Base-by-base conservation (phyloP, 2,113 vertebrate species). In the Beaufortia kweichowensis region DNA sequence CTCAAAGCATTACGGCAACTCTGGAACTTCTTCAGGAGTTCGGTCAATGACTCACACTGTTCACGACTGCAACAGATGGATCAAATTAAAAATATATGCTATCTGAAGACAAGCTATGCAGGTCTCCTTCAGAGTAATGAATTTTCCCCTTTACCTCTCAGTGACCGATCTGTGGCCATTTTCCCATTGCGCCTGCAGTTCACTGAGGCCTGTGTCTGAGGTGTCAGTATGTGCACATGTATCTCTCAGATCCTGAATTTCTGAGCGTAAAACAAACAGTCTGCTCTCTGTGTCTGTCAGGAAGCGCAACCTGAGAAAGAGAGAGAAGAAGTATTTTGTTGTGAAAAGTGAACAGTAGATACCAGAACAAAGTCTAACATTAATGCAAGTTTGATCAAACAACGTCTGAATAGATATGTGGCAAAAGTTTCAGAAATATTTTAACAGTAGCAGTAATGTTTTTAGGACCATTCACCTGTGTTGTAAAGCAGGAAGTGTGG, bases 11-110 rank as follows among this genome's bases (percentile, higher is more conserved):
- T 88, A 62, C 92, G 93, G 75, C 91, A 87, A 79, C 84, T 92
- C 70, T 96, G 95, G 78, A 95, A 98, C 1, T 89, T 94, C 85
- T 93, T 95, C 85, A 98, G 86, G 78, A 96, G 91, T 78, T 96
- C 93, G 63, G 90, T 86, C 24, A 94, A 89, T 35, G 88, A 79
- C 6, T 76, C 41, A 82, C 95, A 96, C 46, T 94, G 92, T 23
- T 96, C 94, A 86, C 92, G 91, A 82, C 96, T 92, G 75, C 1
- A 35, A 28, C 23, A 33, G 2, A 56, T 43, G 10, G 15, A 8
- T 21, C n/a, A 4, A 11, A 2, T 4, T 17, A 15, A 46, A 5
- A 21, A 21, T 9, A 5, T 6, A 21, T 53, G 15, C 48, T 21
- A 3, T 14, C 15, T 8, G 7, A 21, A 19, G 48, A 53, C 48